A percentile compares a stretch with the other conserved stretches of the same genome.
Conservation (phyloP, 1,140 invertebrate species). For the Zophobas atratus region DNA sequence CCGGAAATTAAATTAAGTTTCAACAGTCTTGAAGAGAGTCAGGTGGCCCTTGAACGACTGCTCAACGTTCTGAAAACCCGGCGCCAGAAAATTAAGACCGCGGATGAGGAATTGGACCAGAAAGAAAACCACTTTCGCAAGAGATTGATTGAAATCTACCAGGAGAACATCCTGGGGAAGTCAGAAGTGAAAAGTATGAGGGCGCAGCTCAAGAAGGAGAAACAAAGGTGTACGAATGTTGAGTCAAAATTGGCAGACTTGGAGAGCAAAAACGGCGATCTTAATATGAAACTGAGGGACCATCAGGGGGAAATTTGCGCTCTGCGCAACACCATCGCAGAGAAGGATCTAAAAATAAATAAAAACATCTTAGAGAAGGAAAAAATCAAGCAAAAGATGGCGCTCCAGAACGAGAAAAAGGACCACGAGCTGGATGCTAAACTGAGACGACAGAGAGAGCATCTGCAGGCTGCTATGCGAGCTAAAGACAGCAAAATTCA, state of each 20-base stretch:
- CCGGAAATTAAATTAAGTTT: constrained; percentile 6
- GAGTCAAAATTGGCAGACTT: constrained; percentile 73
- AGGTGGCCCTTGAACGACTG: not conserved
- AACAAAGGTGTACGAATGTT: constrained; percentile 74
- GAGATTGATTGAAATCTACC: constrained; percentile 58
- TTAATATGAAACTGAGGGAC: constrained; percentile 69
- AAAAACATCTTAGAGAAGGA: constrained; percentile 83
- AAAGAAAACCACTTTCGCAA: constrained; percentile 61
- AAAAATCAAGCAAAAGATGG: constrained; percentile 81
- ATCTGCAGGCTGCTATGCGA: constrained; percentile 72
- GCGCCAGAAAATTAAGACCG: constrained; percentile 38
- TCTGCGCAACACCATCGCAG: constrained; percentile 70
- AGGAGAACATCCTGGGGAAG: constrained; percentile 58
- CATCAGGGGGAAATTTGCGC: constrained; percentile 63
- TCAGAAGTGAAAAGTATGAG: constrained; percentile 61
- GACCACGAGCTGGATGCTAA: constrained; percentile 76
- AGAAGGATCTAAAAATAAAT: constrained; percentile 79
- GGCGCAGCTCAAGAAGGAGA: constrained; percentile 66
- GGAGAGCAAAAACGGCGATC: constrained; percentile 71
- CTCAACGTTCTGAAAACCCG: constrained; percentile 39
- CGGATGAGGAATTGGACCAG: constrained; percentile 56
- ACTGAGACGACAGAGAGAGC: constrained; percentile 78
- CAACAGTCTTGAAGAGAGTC: constrained; percentile 13
- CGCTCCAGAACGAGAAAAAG: constrained; percentile 80
- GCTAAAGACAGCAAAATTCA: constrained; percentile 71